Evolutionary conservation across 2,113 vertebrate species (phyloP).

Genomic region (Tiliqua scincoides): DNA sequence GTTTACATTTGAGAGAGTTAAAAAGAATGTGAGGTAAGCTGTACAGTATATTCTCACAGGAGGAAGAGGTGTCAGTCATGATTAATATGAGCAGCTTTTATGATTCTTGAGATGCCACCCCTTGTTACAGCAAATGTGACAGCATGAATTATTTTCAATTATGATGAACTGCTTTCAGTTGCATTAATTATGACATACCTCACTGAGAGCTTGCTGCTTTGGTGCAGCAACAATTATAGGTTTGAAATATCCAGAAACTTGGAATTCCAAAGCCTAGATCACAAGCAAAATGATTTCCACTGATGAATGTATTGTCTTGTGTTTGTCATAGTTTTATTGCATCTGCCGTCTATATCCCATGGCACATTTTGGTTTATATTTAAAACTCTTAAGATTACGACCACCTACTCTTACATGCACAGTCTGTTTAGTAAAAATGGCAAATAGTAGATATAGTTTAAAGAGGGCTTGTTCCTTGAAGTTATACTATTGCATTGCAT

Average conservation of each 20-base stretch:
- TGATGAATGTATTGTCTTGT: background rate
- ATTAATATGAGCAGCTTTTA: conserved; percentile 73
- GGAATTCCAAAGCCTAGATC: conserved; percentile 23
- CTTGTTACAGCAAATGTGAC: conserved; percentile 76
- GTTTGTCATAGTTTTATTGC: conserved; percentile 34
- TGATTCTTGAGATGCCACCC: conserved; percentile 71
- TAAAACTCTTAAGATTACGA: conserved; percentile 1
- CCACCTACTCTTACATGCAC: conserved; percentile 42
- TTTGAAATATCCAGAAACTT: conserved; percentile 29
- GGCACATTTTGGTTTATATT: conserved; percentile 43
- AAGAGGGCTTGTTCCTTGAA: background rate
- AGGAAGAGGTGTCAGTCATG: conserved; percentile 72
- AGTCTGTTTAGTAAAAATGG: background rate
- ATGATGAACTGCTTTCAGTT: conserved; percentile 66
- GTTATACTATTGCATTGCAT: background rate
- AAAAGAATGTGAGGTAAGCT: conserved; percentile 56
- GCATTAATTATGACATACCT: conserved; percentile 66
- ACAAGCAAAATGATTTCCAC: conserved; percentile 9
- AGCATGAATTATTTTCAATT: conserved; percentile 80
- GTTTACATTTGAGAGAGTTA: conserved; percentile 39
- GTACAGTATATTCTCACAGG: conserved; percentile 62
- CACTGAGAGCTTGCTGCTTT: conserved; percentile 60
- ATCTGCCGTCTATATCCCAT: conserved; percentile 44
- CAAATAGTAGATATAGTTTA: conserved; percentile 21
- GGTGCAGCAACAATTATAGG: conserved; percentile 37